Conservation (phyloP, 2,113 vertebrate genomes). For the Ailuropoda melanoleuca region DNA sequence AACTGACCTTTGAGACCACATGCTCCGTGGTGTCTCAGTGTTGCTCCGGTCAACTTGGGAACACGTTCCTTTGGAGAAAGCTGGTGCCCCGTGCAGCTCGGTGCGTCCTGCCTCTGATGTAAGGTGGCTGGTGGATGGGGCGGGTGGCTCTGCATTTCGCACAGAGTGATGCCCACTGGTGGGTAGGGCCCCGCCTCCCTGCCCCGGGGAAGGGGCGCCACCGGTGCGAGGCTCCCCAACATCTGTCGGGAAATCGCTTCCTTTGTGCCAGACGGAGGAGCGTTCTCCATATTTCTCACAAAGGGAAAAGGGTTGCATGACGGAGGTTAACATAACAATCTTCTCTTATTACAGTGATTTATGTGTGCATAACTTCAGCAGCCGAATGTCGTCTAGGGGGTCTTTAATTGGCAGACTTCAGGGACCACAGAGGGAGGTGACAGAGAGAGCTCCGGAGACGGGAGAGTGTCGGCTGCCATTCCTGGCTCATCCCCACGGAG, state of each 20-base stretch:
- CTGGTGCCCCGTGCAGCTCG: slow-evolving; percentile 47
- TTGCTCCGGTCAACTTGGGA: slow-evolving; percentile 68
- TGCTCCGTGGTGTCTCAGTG: slow-evolving; percentile 40
- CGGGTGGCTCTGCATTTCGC: not conserved
- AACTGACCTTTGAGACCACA: slow-evolving; percentile 56
- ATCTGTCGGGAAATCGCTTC: slow-evolving; percentile 76
- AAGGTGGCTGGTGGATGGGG: slow-evolving; percentile 27
- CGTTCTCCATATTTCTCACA: slow-evolving; percentile 82
- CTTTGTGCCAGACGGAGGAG: slow-evolving; percentile 77
- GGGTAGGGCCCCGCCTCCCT: slow-evolving; percentile 35
- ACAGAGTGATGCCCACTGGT: slow-evolving; percentile 63
- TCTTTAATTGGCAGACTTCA: slow-evolving; percentile 85
- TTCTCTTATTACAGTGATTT: slow-evolving; percentile 89
- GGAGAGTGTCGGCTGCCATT: slow-evolving; percentile 79
- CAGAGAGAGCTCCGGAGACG: slow-evolving; percentile 80
- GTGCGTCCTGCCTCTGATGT: slow-evolving; percentile 53
- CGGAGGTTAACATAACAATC: slow-evolving; percentile 87
- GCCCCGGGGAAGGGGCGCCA: slow-evolving; percentile 47
- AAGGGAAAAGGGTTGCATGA: slow-evolving; percentile 80
- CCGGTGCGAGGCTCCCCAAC: slow-evolving; percentile 52
- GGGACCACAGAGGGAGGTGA: slow-evolving; percentile 85
- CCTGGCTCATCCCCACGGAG: slow-evolving; percentile 70
- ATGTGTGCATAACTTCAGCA: slow-evolving; percentile 87
- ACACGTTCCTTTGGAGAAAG: slow-evolving; percentile 54
- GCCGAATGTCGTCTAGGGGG: slow-evolving; percentile 84